These are phyloP conservation scores for Liodrosophila aerea DNA, from an alignment of 2,888 invertebrate species.

Conservation along the genomic window DNA sequence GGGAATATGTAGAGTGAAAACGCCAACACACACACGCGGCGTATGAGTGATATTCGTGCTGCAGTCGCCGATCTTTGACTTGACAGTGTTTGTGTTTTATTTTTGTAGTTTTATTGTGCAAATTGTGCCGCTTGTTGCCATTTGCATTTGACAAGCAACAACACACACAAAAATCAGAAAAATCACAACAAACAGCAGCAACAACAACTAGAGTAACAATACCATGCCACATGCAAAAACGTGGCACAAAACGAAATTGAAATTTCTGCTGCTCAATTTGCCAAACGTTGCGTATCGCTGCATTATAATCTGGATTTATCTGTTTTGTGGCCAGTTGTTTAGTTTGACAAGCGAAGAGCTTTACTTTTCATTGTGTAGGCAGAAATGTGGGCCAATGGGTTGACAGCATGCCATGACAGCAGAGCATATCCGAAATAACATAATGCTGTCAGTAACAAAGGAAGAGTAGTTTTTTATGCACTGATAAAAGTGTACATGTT, in stretches of 20 bases:
- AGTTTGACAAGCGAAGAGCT: conserved; percentile 5
- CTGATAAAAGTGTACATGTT: no score
- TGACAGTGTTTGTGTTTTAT: conserved; percentile 27
- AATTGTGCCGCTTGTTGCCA: conserved; percentile 60
- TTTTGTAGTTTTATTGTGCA: conserved; percentile 54
- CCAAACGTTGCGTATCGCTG: conserved; percentile 65
- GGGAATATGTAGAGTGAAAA: conserved; percentile 10
- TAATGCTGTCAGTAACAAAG: no score
- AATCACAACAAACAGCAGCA: conserved; percentile 12
- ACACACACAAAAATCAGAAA: conserved; percentile 24
- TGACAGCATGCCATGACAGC: no score
- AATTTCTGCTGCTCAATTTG: conserved; percentile 58
- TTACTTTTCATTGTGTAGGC: not conserved
- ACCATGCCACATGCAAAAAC: conserved; percentile 24
- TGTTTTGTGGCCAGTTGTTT: conserved; percentile 8
- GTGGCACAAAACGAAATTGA: conserved; percentile 32
- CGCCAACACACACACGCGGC: conserved; percentile 55
- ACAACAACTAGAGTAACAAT: conserved; percentile 9
- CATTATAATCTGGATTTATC: conserved; percentile 52
- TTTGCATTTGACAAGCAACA: conserved; percentile 69
- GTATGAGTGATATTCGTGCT: conserved; percentile 70
- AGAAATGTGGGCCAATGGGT: conserved; percentile 4
- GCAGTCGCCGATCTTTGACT: conserved; percentile 42
- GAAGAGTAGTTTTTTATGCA: no score
- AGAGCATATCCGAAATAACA: no score